These are phyloP conservation scores for Anabacerthia variegaticeps DNA, from an alignment of 2,797 vertebrate genomes.

Conservation along the genomic window DNA sequence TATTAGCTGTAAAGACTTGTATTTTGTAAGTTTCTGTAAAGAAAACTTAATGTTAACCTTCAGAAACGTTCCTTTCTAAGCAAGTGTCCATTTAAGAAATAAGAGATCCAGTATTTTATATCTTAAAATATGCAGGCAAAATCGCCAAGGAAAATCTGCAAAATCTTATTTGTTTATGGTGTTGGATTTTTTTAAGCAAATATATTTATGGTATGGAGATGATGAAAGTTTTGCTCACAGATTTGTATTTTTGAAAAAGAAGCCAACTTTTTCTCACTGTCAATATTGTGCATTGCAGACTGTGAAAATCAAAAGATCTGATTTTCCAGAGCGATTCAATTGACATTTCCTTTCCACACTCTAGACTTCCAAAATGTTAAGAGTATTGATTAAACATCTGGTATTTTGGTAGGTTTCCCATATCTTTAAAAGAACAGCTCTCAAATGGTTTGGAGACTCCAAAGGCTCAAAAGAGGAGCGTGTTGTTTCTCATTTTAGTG, in stretches of 20 bases:
- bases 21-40: background rate
- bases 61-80: background rate
- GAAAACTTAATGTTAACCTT: background rate
- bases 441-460: constrained; percentile 64
- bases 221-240: constrained; percentile 16
- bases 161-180: constrained; percentile 24
- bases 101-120: background rate
- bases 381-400: constrained; percentile 75
- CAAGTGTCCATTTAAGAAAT: background rate
- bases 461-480: constrained; percentile 48
- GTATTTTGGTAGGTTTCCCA: constrained; percentile 69
- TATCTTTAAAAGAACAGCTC: constrained; percentile 71
- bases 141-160: background rate
- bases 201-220: constrained; percentile 30
- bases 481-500: constrained; percentile 50
- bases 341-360: constrained; percentile 61
- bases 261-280: constrained; percentile 36
- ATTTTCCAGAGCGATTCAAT: constrained; percentile 49
- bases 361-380: constrained; percentile 71
- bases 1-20: background rate
- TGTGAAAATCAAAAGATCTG: constrained; percentile 53
- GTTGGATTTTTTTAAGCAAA: background rate
- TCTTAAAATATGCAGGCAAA: background rate
- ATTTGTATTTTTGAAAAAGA: constrained; percentile 46
- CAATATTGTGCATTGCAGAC: constrained; percentile 27